Percentiles rank a stretch among this genome's conserved stretches.
These are phyloP conservation scores for Otocyon megalotis DNA, from an alignment of 2,113 vertebrate genomes.

Conservation along the genomic window DNA sequence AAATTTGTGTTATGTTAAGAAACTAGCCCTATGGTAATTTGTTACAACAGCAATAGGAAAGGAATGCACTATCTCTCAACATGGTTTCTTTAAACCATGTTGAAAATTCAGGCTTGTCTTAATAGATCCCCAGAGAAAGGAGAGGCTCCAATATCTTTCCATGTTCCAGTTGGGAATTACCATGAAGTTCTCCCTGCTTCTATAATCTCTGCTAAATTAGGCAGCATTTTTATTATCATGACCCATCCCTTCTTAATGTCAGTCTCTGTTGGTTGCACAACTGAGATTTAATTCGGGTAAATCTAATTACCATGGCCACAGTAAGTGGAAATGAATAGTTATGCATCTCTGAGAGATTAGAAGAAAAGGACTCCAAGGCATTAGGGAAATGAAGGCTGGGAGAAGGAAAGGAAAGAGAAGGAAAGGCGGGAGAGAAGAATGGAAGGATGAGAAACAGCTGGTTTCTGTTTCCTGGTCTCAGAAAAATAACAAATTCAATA, in stretches of 20 bases:
- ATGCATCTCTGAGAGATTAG: background rate
- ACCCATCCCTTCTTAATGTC: background rate
- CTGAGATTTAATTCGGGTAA: conserved; percentile 16
- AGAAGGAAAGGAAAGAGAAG: background rate
- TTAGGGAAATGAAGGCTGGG: background rate
- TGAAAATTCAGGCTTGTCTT: conserved; percentile 10
- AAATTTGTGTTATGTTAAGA: background rate
- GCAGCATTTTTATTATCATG: conserved; percentile 15
- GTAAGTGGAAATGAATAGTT: background rate
- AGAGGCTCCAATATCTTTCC: background rate
- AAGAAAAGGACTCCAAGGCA: background rate
- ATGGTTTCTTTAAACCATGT: background rate
- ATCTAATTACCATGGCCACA: background rate
- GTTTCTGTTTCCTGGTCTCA: background rate
- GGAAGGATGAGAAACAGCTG: background rate
- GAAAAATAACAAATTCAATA: background rate
- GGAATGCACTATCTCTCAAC: background rate
- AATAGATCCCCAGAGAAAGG: background rate
- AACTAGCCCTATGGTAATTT: background rate
- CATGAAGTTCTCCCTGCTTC: background rate
- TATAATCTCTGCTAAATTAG: background rate
- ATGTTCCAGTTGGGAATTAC: background rate
- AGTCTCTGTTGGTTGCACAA: conserved; percentile 18
- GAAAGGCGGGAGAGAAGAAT: background rate
- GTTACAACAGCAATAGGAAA: background rate